Base-by-base conservation (phyloP, 2,113 vertebrate genomes). In the Pygoscelis antarcticus region DNA sequence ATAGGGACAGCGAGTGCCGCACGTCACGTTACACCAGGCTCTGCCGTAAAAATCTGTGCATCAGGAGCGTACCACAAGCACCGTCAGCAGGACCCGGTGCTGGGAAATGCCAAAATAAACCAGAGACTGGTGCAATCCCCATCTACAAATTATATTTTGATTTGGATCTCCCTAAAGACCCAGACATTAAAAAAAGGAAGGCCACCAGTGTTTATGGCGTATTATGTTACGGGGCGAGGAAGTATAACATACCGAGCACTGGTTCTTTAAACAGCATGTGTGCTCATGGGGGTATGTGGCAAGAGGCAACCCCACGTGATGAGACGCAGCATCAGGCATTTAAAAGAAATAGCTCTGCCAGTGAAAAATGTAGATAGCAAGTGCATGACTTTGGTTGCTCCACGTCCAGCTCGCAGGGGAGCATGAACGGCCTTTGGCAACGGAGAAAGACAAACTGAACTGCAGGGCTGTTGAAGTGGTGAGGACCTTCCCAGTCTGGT, bases 401-500 rank as follows among this genome's bases (percentile, higher is more conserved):
- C 83, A 8, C 0, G 0, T 16, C 68, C 77, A 57, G 49, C 74
- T 55, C 46, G 4, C 70, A 26, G 54, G 32, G 55, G 22, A n/a
- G n/a, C 38, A 15, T 2, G 16, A 60, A 40, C 9, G 2, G 44
- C 27, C 16, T 26, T 26, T 19, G 77, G 55, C 55, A 10, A 16
- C 2, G 8, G 51, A 44, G 23, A 40, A 30, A 42, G 22, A 47
- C 25, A 8, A 16, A 13, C 15, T 3, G 17, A 66, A 17, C 40
- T 1, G 22, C 68, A 47, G 6, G n/a, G 13, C 22, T 2, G 23
- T 1, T 18, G 29, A 26, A 42, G 36, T 0, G 2, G 18, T 42
- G n/a, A 15, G 55, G 51, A 44, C 9, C 34, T 13, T 29, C 57
- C 61, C 29, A 46, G 9, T 26, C 26, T 11, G 19, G n/a, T 19